Conservation (phyloP, 2,797 vertebrate genomes). For the Tadarida brasiliensis region DNA sequence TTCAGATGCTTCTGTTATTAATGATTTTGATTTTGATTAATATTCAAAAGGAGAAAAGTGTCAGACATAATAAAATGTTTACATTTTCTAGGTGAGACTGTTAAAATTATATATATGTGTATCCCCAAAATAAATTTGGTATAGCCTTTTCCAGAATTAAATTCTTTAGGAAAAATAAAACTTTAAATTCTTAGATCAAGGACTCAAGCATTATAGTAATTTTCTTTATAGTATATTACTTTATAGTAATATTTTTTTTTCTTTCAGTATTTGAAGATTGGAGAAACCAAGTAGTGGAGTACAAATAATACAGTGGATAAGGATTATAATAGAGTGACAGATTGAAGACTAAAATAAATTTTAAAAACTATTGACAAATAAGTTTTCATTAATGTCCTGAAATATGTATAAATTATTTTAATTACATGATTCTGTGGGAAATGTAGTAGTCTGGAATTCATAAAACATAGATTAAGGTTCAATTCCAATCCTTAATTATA, state of each 20-base stretch:
- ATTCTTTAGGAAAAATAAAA: not conserved
- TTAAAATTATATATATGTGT: too few relatives aligned
- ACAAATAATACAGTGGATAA: not conserved
- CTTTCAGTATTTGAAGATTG: not conserved
- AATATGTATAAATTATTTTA: not conserved
- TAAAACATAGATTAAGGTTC: not conserved
- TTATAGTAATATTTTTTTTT: not conserved
- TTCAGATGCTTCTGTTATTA: not conserved
- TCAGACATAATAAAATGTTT: not conserved
- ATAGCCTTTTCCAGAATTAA: not conserved
- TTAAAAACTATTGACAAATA: not conserved
- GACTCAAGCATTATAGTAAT: not conserved
- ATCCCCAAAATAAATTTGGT: not conserved
- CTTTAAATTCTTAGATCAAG: constrained; percentile 20
- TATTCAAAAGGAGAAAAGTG: not conserved
- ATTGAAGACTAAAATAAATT: constrained; percentile 26
- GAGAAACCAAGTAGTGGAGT: not conserved
- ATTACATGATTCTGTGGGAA: not conserved
- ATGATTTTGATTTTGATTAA: not conserved
- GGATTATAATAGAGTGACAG: not conserved
- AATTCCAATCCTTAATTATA: not conserved
- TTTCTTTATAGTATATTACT: not conserved
- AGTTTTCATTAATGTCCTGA: not conserved
- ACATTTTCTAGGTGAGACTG: not conserved
- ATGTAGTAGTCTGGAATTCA: not conserved